Evolutionary conservation across 2,113 vertebrate genomes (phyloP), one percentile per base, ranked within the genome.

Genomic region (Butastur rufipennis): DNA sequence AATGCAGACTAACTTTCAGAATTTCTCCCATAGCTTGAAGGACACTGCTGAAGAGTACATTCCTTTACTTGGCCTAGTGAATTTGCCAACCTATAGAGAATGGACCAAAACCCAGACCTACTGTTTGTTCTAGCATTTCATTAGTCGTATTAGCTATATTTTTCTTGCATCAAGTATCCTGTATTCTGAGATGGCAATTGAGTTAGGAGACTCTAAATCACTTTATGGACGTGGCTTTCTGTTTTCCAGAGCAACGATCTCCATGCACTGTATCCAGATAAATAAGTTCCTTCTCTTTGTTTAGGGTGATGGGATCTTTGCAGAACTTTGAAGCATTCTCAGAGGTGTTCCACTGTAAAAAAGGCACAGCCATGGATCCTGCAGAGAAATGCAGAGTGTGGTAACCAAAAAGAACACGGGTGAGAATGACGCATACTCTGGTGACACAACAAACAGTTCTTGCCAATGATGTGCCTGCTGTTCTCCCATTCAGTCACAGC

Each of bases 311-410:
- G 73, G 99, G 99, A 31, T 99, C 99, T 1, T 96, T 99, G 90
- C 99, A 99, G 98, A 99, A 99, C 97, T 99, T 99, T 4, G 98
- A 98, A 43, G 99, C 99, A 0, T 99, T 99, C 97, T 98, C 99
- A 1, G 98, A 99, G 78, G 99, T 98, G 6, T 99, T 99, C 97
- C 98, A 98, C 90, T 99, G 99, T 45, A 91, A 98, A 48, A 98
- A 77, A 84, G 99, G 99, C 86, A 98, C 98, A 16, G 94, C 89
- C 43, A 99, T 99, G 99, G 98, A 99, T 74, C 99, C 99, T 0
- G 88, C 97, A 13, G 97, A 97, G 97, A 99, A 98, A 70, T 99
- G 99, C 96, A 98, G 99, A 11, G 98, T 99, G 86, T 99, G 99
- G 99, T 99, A 98, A 97, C 97, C 92, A 6, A 38, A 93, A 86